Conservation (phyloP, 1,140 invertebrate species). For the Acyrthosiphon pisum region DNA sequence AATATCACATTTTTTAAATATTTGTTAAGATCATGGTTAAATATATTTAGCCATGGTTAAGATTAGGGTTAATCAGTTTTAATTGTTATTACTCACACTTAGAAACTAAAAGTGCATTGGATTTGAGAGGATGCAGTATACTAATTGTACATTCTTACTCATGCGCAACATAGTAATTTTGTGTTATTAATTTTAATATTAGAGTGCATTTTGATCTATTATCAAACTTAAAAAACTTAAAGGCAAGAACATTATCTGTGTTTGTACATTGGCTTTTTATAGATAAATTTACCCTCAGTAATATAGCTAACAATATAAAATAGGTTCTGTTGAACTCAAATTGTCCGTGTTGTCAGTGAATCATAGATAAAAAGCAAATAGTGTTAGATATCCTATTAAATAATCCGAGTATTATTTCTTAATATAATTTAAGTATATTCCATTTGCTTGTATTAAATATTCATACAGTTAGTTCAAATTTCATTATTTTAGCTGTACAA, state of each 20-base stretch:
- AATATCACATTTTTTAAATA: too few species aligned
- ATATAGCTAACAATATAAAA: neutral
- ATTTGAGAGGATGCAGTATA: neutral
- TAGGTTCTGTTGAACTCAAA: too few species aligned
- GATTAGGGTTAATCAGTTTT: neutral
- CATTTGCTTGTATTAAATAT: neutral
- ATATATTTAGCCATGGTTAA: too few species aligned
- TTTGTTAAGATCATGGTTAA: too few species aligned
- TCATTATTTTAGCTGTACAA: neutral
- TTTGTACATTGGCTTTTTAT: too few species aligned
- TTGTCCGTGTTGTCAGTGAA: neutral
- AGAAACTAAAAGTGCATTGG: too few species aligned
- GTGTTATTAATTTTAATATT: too few species aligned
- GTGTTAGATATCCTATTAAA: neutral
- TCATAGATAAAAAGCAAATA: neutral
- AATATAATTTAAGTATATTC: neutral
- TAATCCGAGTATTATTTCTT: neutral
- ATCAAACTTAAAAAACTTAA: too few species aligned
- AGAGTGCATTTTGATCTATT: too few species aligned
- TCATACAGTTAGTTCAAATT: neutral
- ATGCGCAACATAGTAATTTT: too few species aligned
- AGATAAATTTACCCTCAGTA: too few species aligned
- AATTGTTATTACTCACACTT: neutral
- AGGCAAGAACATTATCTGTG: too few species aligned
- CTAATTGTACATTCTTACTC: neutral